A percentile compares a stretch with the other conserved stretches of the same genome.
Conservation (phyloP, 35 echinoderm and acorn worm genomes). For the Heliocidaris tuberculata region DNA sequence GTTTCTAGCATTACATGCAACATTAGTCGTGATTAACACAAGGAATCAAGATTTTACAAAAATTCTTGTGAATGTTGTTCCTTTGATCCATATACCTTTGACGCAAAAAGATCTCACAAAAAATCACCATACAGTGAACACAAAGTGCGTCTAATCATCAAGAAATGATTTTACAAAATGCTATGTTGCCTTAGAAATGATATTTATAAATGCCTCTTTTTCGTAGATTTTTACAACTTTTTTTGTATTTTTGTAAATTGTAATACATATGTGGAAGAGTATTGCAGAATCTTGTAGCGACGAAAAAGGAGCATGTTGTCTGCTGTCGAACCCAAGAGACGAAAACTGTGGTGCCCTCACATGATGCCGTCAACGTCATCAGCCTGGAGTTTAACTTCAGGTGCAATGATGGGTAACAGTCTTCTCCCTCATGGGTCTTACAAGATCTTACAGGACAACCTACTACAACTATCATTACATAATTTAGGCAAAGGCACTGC, state of each 20-base stretch:
- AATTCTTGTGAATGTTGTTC: neutral
- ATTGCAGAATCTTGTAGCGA: neutral
- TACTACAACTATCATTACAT: constrained; percentile 9
- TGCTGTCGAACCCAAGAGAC: neutral
- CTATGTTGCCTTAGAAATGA: neutral
- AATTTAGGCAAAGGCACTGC: constrained; percentile 39
- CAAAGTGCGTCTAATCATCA: neutral
- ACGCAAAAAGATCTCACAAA: neutral
- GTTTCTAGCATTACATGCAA: constrained; percentile 7
- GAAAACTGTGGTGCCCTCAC: neutral
- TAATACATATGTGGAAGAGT: neutral
- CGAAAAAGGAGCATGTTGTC: neutral
- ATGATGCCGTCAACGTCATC: neutral
- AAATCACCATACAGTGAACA: neutral
- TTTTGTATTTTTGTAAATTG: constrained; percentile 5
- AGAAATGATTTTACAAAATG: neutral
- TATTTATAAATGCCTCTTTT: neutral
- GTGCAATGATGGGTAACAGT: neutral
- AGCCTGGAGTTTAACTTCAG: neutral
- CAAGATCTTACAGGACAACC: neutral
- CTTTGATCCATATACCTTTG: neutral
- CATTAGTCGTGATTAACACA: neutral
- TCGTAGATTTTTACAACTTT: neutral
- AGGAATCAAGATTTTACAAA: constrained; percentile 18
- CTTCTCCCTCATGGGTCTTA: neutral